phyloP scores from a whole-genome alignment of 64 coral and sea anemone genomes.

The Stichodactyla mertensii region DNA sequence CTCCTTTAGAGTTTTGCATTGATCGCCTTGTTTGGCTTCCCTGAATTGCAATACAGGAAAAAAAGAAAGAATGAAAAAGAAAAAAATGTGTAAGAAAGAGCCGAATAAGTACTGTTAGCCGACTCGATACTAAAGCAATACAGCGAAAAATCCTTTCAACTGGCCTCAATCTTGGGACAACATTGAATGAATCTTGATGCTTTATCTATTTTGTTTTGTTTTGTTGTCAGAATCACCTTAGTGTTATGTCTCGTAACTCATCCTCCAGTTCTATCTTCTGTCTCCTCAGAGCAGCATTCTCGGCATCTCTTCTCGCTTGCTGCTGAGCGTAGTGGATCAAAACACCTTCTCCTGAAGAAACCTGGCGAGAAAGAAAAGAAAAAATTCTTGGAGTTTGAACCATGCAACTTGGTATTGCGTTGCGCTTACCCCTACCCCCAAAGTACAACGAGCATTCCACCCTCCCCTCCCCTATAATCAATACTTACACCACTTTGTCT shows the following conservation, averaged over 20 bases:
- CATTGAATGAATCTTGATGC: too few relatives aligned
- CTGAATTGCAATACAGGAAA: not conserved
- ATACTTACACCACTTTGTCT: slow-evolving; percentile 71
- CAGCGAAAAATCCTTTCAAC: too few relatives aligned
- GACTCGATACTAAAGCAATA: too few relatives aligned
- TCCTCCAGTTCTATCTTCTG: slow-evolving; percentile 73
- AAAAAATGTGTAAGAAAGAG: too few relatives aligned
- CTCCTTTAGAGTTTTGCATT: slow-evolving; percentile 74
- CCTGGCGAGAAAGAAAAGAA: slow-evolving; percentile 2
- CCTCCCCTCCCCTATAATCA: not conserved
- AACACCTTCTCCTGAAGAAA: slow-evolving; percentile 39
- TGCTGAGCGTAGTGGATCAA: slow-evolving; percentile 93
- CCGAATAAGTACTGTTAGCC: too few relatives aligned
- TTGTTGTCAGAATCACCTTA: slow-evolving; percentile 28
- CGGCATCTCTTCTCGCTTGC: slow-evolving; percentile 86
- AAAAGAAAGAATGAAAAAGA: too few relatives aligned
- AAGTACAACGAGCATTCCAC: not conserved
- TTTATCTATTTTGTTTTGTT: too few relatives aligned
- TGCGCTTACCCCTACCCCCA: not conserved
- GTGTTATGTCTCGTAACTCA: slow-evolving; percentile 54
- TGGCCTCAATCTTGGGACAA: too few relatives aligned
- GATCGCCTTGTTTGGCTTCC: slow-evolving; percentile 62
- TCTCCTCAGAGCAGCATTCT: slow-evolving; percentile 56
- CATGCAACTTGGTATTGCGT: too few relatives aligned
- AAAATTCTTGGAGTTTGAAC: not conserved